Base-by-base conservation (phyloP, 2,113 vertebrate species). In the Macrotis lagotis region DNA sequence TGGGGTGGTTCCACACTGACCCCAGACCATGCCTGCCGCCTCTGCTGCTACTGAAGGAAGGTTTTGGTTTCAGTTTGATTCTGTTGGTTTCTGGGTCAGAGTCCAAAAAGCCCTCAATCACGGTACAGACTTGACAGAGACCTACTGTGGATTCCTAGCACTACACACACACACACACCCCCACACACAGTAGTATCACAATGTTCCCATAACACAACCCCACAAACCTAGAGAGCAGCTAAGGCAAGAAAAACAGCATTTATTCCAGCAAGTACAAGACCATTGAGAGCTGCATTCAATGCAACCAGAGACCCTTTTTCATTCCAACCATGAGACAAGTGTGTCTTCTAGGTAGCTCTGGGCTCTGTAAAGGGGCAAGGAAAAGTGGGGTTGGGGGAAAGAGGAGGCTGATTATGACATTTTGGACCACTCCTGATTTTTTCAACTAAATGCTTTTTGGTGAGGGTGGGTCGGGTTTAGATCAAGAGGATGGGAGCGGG, bases 201-300 rank as follows among this genome's bases (percentile, higher is more conserved):
- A 97, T 96, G 96, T 97, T 97, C 97, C 96, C 97, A 93, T 89
- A 97, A 96, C 95, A 97, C 96, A 96, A 97, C 95, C 96, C 97
- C 97, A 97, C 97, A 97, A 97, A 98, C 97, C 97, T 98, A 98
- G 97, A 98, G 96, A 97, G 97, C 97, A 97, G 97, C 97, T 98
- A 98, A 97, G 97, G 97, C 97, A 97, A 97, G 96, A 98, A 98
- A 97, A 96, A 97, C 93, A 97, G 97, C 97, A 97, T 98, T 98
- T 97, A 98, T 97, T 98, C 89, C 96, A 97, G 97, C 91, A 97
- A 97, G 96, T 98, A 97, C 97, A 98, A 97, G 97, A 97, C 96
- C 97, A 96, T 91, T 93, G 97, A 98, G 97, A 97, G 97, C 97
- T 97, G 97, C 97, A 96, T 96, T 97, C 96, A 91, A 91, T 92